These are phyloP conservation scores for Apotomis betuletana DNA, from an alignment of 2,888 invertebrate genomes.

Conservation along the genomic window DNA sequence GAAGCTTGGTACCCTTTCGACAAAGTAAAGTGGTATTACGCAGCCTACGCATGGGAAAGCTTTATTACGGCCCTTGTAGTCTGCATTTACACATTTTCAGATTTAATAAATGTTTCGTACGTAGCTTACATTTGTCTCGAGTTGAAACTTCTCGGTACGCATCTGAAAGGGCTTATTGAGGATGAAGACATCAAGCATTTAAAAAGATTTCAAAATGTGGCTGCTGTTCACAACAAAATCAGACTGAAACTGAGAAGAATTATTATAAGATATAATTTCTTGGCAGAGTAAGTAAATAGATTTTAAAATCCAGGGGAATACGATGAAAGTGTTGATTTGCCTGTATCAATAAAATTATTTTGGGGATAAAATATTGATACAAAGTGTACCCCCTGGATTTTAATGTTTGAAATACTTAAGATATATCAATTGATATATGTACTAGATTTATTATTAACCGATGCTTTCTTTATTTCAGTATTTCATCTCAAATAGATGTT, in stretches of 20 bases:
- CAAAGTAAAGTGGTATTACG: constrained; percentile 66
- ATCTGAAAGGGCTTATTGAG: constrained; percentile 57
- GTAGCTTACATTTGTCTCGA: constrained; percentile 71
- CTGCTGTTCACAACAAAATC: constrained; percentile 52
- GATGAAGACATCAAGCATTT: constrained; percentile 55
- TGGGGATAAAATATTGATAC: no score
- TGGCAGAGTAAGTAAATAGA: constrained; percentile 57
- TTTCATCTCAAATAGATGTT: constrained; percentile 58
- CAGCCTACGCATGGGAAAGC: constrained; percentile 69
- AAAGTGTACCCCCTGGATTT: no score
- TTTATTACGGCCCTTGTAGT: constrained; percentile 67
- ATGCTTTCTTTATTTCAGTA: constrained; percentile 55
- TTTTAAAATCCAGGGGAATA: neutral
- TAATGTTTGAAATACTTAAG: no score
- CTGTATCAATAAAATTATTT: no score
- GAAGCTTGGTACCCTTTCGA: constrained; percentile 77
- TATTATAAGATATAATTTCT: constrained; percentile 59
- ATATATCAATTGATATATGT: no score
- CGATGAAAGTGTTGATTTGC: no score
- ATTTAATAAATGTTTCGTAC: constrained; percentile 62
- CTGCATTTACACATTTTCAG: constrained; percentile 58
- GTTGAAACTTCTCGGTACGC: constrained; percentile 62
- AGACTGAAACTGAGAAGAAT: constrained; percentile 60
- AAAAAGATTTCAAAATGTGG: constrained; percentile 41
- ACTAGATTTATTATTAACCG: no score